Evolutionary conservation across 2,888 invertebrate species (phyloP), one percentile per base, ranked within the genome.

Genomic region (Hirtodrosophila trivittata): DNA sequence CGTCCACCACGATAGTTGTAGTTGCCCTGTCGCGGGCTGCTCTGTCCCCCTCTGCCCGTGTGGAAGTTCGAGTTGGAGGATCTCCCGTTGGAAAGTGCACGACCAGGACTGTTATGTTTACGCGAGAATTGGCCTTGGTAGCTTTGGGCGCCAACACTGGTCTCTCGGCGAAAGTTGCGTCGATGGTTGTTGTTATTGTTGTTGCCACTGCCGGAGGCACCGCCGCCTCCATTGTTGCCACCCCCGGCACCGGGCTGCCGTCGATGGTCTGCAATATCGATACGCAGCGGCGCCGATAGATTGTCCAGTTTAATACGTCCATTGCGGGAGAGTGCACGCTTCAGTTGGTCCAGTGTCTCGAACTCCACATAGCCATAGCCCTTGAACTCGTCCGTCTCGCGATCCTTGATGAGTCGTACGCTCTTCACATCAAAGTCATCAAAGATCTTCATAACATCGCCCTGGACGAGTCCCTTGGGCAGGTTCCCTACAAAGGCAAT

Each of bases 291-390:
- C 1, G 88, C 88, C 8, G 86, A 84, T 65, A 93, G 89, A 58
- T 94, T 94, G 78, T 97, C 96, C 77, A 97, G 94, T 80, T 93
- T 92, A 41, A 97, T 93, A 47, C 92, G 92, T 46, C 96, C 96
- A 91, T 97, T 96, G 91, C 95, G 92, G 71, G 93, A 92, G 68
- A 98, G 93, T 12, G 98, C 98, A 77, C 94, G 92, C 84, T 95
- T 93, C 85, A 98, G 92, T 84, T 97, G 95, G 0, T 94, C 92
- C 30, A 95, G 88, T 70, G 95, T 94, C 77, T 96, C 96, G 91
- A 98, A 98, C 92, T 98, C 98, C 54, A 98, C 98, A 91, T 98
- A 98, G 89, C 98, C 97, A 92, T 97, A 98, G 60, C 98, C 98
- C 92, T 98, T 98, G 92, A 98, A 98, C 91, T 94, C 94, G 91